Evolutionary conservation across 2,113 vertebrate species (phyloP).

Genomic region (Rafetus swinhoei): DNA sequence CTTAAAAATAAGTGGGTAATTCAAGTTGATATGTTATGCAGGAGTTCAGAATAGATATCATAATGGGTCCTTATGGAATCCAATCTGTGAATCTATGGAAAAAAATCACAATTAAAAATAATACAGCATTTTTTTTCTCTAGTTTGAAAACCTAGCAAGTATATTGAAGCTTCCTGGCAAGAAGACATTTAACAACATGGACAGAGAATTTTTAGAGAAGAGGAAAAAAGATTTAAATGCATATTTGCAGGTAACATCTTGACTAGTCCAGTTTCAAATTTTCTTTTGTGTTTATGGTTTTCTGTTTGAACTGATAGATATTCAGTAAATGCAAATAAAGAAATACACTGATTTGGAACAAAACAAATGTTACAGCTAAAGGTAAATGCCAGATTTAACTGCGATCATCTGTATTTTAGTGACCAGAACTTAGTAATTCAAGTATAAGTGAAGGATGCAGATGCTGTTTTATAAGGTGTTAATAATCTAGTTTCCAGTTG

Average conservation of each 20-base stretch:
- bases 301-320: not conserved
- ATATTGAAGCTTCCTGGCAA: constrained; percentile 97
- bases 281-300: not conserved
- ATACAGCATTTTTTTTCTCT: not conserved
- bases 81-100: no score
- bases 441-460: not conserved
- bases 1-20: not conserved
- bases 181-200: constrained; percentile 99
- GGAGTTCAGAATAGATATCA: not conserved
- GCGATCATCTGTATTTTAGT: not conserved
- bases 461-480: not conserved
- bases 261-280: not conserved
- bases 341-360: not conserved
- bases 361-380: not conserved
- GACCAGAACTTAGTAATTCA: not conserved
- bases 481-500: not conserved
- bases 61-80: not conserved
- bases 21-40: not conserved
- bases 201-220: constrained; percentile 97
- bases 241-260: constrained; percentile 88
- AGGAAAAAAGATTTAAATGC: constrained; percentile 98
- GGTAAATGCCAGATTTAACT: not conserved
- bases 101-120: not conserved
- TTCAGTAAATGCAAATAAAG: not conserved
- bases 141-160: constrained; percentile 95